Conservation (phyloP, 2,888 invertebrate species). For the Lutraria lutraria region DNA sequence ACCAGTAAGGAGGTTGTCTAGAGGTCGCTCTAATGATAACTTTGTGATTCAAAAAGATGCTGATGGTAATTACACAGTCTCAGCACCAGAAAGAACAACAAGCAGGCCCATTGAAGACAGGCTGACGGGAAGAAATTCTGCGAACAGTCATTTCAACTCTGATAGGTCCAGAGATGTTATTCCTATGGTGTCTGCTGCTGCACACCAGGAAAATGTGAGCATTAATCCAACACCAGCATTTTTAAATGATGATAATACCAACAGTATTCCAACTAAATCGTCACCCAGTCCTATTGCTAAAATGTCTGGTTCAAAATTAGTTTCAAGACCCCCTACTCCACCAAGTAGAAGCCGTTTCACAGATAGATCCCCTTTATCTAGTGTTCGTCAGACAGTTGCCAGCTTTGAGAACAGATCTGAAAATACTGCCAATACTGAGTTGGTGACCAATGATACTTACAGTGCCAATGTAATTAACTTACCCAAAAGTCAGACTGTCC, state of each 20-base stretch:
- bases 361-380: constrained; percentile 44
- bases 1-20: constrained; percentile 48
- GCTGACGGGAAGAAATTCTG: neutral
- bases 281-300: neutral
- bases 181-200: neutral
- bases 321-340: neutral
- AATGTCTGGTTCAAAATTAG: neutral
- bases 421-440: neutral
- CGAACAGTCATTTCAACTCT: neutral
- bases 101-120: neutral
- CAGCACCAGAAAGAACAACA: constrained; percentile 26
- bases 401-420: constrained; percentile 49
- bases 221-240: neutral
- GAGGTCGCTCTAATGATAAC: constrained; percentile 62
- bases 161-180: neutral
- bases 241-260: neutral
- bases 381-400: constrained; percentile 54
- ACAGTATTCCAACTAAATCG: neutral
- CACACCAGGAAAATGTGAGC: neutral
- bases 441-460: neutral
- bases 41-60: constrained; percentile 62
- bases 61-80: constrained; percentile 44
- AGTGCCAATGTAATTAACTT: neutral
- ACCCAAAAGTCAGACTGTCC: constrained; percentile 34
- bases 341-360: constrained; percentile 32